Conservation (phyloP, 2,113 vertebrate genomes). For the Butorides virescens region DNA sequence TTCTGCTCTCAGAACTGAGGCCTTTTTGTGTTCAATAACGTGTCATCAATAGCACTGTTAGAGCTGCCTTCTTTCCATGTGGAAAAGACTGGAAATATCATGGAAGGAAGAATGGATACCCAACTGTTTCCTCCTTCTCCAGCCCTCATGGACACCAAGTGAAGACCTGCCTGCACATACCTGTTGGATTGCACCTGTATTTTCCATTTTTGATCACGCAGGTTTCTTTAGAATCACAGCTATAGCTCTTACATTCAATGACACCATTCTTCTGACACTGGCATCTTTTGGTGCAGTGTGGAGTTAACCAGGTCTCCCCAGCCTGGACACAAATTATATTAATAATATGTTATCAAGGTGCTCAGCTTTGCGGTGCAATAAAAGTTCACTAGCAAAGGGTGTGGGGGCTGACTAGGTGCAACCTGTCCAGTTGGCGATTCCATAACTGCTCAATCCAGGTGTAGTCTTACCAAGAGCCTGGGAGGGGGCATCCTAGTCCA, state of each 20-base stretch:
- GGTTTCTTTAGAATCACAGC: slow-evolving; percentile 62
- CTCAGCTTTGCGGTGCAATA: background rate
- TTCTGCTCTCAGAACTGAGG: background rate
- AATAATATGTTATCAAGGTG: background rate
- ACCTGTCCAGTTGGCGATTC: background rate
- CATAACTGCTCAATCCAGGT: background rate
- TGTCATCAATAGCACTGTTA: background rate
- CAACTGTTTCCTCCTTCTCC: background rate
- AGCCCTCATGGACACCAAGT: background rate
- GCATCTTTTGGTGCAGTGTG: slow-evolving; percentile 74
- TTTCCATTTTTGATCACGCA: slow-evolving; percentile 72
- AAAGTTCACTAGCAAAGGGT: background rate
- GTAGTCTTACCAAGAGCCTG: background rate
- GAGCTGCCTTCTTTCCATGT: background rate
- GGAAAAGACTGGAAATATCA: background rate
- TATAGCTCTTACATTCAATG: slow-evolving; percentile 62
- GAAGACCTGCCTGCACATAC: slow-evolving; percentile 28
- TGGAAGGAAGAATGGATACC: background rate
- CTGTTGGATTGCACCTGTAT: slow-evolving; percentile 73
- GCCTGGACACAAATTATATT: slow-evolving; percentile 62
- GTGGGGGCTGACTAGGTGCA: background rate
- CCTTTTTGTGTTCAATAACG: background rate
- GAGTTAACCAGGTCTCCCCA: slow-evolving; percentile 77
- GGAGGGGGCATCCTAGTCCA: background rate
- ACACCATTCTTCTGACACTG: slow-evolving; percentile 66